Conservation (phyloP, 2,113 vertebrate genomes). For the Daubentonia madagascariensis region DNA sequence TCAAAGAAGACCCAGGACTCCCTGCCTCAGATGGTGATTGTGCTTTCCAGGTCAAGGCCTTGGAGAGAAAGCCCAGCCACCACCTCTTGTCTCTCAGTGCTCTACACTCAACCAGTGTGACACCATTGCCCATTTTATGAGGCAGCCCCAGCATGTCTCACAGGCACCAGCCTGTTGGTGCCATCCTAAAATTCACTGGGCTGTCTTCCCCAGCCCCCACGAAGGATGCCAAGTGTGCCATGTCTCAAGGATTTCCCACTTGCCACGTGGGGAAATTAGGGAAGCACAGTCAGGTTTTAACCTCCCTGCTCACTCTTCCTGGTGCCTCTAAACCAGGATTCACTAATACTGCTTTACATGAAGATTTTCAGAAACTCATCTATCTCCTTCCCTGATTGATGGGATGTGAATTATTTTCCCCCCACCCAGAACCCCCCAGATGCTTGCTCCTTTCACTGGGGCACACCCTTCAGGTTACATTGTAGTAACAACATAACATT, state of each 20-base stretch:
- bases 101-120: neutral
- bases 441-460: neutral
- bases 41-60: neutral
- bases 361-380: neutral
- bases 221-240: rapidly evolving
- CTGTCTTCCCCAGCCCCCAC: neutral
- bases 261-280: neutral
- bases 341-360: neutral
- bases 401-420: neutral
- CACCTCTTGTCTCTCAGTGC: neutral
- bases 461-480: neutral
- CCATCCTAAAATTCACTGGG: neutral
- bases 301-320: no score
- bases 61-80: neutral
- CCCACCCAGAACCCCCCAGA: no score
- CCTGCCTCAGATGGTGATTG: neutral
- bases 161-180: neutral
- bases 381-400: neutral
- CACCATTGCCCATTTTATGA: neutral
- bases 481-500: neutral
- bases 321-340: neutral
- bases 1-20: neutral
- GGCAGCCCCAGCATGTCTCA: neutral
- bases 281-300: neutral
- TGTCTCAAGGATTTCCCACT: neutral